Conservation (phyloP, 1,140 invertebrate genomes). For the Dryas iulia region DNA sequence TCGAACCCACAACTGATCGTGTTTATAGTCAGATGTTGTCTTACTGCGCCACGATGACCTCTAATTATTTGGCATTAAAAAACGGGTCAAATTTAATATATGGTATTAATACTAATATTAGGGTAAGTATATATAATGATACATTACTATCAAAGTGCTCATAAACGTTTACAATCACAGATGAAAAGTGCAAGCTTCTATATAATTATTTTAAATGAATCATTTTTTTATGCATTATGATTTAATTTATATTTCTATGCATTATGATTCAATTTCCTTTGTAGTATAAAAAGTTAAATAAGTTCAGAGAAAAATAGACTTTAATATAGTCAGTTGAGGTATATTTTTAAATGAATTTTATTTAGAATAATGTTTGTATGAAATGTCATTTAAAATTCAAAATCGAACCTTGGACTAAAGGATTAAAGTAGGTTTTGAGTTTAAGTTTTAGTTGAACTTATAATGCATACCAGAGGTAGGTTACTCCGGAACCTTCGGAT, state of each 20-base stretch:
- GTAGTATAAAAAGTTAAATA: not conserved
- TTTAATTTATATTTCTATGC: not conserved
- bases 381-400: too few relatives aligned
- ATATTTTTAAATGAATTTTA: not conserved
- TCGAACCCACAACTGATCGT: too few relatives aligned
- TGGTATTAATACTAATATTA: not conserved
- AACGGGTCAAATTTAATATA: not conserved
- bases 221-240: not conserved
- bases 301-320: not conserved
- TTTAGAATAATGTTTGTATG: too few relatives aligned
- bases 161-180: not conserved
- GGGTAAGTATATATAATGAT: not conserved
- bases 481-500: slow-evolving; percentile 3
- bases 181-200: not conserved
- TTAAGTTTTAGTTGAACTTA: not conserved
- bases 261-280: not conserved
- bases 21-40: not conserved
- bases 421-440: not conserved
- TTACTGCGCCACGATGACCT: not conserved
- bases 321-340: not conserved
- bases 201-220: not conserved
- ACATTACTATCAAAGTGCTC: not conserved
- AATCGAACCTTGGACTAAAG: not conserved
- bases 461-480: not conserved
- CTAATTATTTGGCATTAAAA: not conserved